Percentiles rank a stretch among this genome's conserved stretches.
These are phyloP conservation scores for Paedocypris micromegethes DNA, from an alignment of 2,797 vertebrate genomes.

Conservation along the genomic window DNA sequence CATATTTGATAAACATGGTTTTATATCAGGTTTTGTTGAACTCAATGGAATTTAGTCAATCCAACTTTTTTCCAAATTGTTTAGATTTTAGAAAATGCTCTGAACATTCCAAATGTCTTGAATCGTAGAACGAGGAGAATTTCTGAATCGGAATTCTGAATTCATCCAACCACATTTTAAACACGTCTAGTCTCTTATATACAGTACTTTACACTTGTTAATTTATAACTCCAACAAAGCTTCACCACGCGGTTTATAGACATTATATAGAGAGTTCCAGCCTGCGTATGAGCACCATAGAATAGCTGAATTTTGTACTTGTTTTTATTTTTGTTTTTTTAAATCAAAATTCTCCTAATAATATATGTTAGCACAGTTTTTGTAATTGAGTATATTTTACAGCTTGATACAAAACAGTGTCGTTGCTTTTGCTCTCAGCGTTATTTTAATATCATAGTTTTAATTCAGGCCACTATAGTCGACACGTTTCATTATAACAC, in stretches of 20 bases:
- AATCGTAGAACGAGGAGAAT: conserved; percentile 8
- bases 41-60: conserved; percentile 67
- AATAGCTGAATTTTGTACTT: conserved; percentile 67
- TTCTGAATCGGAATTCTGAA: conserved; percentile 55
- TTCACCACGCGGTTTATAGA: conserved; percentile 71
- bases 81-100: conserved; percentile 4
- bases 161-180: conserved; percentile 31
- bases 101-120: conserved; percentile 6
- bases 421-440: conserved; percentile 43
- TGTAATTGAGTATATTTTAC: conserved; percentile 82
- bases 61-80: neutral
- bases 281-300: conserved; percentile 77
- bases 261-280: conserved; percentile 63
- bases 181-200: conserved; percentile 35
- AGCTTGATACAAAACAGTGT: conserved; percentile 66
- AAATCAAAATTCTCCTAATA: conserved; percentile 86
- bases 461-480: conserved; percentile 35
- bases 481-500: conserved; percentile 36
- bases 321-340: conserved; percentile 69
- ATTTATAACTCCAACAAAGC: conserved; percentile 77
- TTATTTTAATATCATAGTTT: conserved; percentile 25
- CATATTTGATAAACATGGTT: too few relatives aligned
- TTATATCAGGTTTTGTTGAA: conserved; percentile 14
- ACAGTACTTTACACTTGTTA: conserved; percentile 43
- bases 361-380: conserved; percentile 88